These are phyloP conservation scores for Pocillopora verrucosa DNA, from an alignment of 64 coral and sea anemone genomes.

Conservation along the genomic window DNA sequence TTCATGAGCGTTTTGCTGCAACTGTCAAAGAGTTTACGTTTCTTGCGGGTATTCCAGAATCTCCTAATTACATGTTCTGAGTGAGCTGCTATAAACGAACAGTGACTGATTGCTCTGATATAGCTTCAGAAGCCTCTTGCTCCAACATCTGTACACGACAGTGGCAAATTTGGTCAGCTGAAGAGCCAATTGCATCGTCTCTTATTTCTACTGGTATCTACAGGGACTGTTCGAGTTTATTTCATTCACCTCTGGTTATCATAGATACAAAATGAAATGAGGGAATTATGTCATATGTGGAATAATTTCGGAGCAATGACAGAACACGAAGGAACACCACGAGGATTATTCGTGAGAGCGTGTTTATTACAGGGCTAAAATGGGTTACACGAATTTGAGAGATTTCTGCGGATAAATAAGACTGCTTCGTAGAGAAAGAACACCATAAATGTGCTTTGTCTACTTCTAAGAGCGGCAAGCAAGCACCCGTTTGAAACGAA, in stretches of 20 bases:
- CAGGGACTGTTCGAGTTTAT: not conserved
- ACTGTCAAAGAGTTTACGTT: slow-evolving; percentile 16
- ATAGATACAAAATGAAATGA: slow-evolving; percentile 15
- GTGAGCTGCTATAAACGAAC: not conserved
- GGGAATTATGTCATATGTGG: not conserved
- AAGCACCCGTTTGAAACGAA: not conserved
- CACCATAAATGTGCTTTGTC: not conserved
- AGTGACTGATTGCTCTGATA: slow-evolving; percentile 12
- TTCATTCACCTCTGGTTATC: slow-evolving; percentile 1
- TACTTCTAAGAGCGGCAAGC: not conserved
- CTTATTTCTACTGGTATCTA: slow-evolving; percentile 6
- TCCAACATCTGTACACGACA: slow-evolving; percentile 33
- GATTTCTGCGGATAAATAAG: not conserved
- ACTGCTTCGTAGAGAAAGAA: not conserved
- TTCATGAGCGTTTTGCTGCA: not conserved
- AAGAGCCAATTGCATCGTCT: slow-evolving; percentile 36
- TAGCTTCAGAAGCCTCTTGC: not conserved
- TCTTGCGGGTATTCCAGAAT: slow-evolving; percentile 4
- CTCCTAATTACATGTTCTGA: not conserved
- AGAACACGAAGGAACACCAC: not conserved
- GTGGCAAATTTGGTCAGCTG: slow-evolving; percentile 10
- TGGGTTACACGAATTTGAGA: not conserved
- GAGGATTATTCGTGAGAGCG: not conserved
- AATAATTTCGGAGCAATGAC: slow-evolving; percentile 16
- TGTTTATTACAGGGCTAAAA: not conserved